A percentile compares a stretch with the other conserved stretches of the same genome.
Evolutionary conservation across 2,888 invertebrate genomes (phyloP).

Genomic region (Phortica okadai): DNA sequence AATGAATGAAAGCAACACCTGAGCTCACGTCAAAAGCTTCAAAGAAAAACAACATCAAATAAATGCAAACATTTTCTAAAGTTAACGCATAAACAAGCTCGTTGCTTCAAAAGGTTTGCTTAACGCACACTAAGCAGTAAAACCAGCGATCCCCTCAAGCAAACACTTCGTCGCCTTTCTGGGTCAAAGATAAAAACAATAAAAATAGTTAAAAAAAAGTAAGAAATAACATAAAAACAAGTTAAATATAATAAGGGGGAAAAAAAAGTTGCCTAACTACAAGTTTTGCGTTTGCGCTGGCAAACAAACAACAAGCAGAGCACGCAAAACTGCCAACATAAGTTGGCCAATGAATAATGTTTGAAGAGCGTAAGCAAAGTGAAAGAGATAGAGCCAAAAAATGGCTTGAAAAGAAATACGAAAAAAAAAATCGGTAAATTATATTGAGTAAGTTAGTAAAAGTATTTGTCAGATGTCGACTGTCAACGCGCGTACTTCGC

Average conservation of each 20-base stretch:
- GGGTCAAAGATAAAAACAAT: conserved; percentile 66
- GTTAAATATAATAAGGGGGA: no score
- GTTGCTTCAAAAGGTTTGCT: no score
- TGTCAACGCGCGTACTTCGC: conserved; percentile 53
- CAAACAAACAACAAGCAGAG: neutral
- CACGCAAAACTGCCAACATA: neutral
- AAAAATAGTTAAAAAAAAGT: conserved; percentile 59
- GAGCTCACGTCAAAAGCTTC: no score
- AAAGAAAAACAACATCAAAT: neutral
- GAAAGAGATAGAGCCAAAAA: neutral
- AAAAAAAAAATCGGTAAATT: conserved; percentile 4
- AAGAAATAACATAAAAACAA: neutral
- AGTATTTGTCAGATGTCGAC: conserved; percentile 67
- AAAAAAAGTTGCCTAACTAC: no score
- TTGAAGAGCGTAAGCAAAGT: neutral
- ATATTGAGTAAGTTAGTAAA: conserved; percentile 64
- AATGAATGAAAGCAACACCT: no score
- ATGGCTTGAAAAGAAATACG: neutral
- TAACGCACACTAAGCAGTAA: no score
- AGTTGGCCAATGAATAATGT: conserved; percentile 13
- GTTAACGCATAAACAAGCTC: conserved; percentile 35
- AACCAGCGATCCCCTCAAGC: no score
- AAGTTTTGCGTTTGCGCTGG: no score
- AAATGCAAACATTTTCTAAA: neutral
- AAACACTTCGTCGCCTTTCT: neutral